Conservation (phyloP, 2,888 invertebrate genomes). For the Tetheella fluctuosa region DNA sequence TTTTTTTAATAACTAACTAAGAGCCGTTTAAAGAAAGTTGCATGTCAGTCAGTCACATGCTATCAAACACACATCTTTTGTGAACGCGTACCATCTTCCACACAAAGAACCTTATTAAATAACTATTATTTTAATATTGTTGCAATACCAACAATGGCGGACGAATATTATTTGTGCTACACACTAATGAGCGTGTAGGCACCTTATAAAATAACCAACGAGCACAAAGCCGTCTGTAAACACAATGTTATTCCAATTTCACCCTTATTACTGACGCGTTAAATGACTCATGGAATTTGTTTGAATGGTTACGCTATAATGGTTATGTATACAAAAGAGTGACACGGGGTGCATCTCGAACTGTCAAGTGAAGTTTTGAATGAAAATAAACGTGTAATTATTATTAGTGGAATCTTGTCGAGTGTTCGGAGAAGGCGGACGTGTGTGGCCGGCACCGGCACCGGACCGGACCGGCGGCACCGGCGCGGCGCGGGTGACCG, state of each 20-base stretch:
- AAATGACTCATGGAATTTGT: conserved; percentile 18
- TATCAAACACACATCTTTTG: neutral
- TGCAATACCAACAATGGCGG: conserved; percentile 70
- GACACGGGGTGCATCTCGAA: conserved; percentile 76
- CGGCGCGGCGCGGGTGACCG: no score
- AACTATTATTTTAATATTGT: conserved; percentile 81
- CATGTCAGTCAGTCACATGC: neutral
- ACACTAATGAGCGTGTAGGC: conserved; percentile 81
- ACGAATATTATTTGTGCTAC: conserved; percentile 67
- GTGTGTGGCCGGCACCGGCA: conserved; percentile 13
- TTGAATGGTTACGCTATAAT: conserved; percentile 30
- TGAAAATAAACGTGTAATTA: conserved; percentile 79
- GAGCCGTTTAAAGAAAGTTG: conserved; percentile 6
- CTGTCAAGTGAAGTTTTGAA: conserved; percentile 72
- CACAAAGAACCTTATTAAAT: conserved; percentile 75
- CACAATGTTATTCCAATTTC: conserved; percentile 29
- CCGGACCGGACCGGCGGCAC: no score
- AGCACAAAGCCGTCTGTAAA: conserved; percentile 22
- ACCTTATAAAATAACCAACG: conserved; percentile 56
- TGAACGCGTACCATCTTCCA: conserved; percentile 5
- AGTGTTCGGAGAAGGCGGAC: conserved; percentile 59
- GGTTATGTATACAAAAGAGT: conserved; percentile 60
- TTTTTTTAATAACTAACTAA: conserved; percentile 7
- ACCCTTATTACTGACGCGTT: conserved; percentile 34
- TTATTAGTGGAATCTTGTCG: conserved; percentile 64